Conservation (phyloP, 2,888 invertebrate genomes). For the Heliconius sara region DNA sequence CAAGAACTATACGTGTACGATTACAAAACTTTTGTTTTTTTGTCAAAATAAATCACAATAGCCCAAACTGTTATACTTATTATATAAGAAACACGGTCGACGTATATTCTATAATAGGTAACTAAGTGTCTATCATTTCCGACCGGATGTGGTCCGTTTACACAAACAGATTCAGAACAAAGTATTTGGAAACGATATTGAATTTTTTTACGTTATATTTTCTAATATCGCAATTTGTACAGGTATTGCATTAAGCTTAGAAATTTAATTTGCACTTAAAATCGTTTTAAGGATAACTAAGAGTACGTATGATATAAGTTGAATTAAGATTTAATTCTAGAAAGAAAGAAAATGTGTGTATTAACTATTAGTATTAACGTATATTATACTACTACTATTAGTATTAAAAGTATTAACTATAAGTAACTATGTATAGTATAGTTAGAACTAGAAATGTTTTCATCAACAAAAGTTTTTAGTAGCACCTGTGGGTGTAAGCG, state of each 20-base stretch:
- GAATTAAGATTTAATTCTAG: no score
- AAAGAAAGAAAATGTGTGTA: no score
- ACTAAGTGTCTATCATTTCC: constrained; percentile 2
- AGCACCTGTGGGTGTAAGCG: constrained; percentile 2
- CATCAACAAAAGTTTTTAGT: neutral
- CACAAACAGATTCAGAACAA: constrained; percentile 25
- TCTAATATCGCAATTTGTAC: constrained; percentile 1
- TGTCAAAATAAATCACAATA: constrained; percentile 4
- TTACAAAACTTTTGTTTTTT: neutral
- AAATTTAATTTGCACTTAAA: neutral
- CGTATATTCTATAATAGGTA: neutral
- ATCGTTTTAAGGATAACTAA: neutral
- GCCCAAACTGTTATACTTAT: constrained; percentile 12
- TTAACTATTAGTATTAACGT: no score
- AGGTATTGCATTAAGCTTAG: neutral
- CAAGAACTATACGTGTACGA: neutral
- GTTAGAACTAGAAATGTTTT: no score
- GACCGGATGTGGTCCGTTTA: constrained; percentile 22
- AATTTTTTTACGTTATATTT: constrained; percentile 5
- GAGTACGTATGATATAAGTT: no score
- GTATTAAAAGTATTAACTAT: no score
- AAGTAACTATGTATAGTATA: no score
- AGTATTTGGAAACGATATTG: constrained; percentile 25
- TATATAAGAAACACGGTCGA: constrained; percentile 15
- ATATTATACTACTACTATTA: no score